Percentiles rank a stretch among this genome's conserved stretches.
Evolutionary conservation across 2,888 invertebrate genomes (phyloP).

Genomic region (Conomelus anceps): DNA sequence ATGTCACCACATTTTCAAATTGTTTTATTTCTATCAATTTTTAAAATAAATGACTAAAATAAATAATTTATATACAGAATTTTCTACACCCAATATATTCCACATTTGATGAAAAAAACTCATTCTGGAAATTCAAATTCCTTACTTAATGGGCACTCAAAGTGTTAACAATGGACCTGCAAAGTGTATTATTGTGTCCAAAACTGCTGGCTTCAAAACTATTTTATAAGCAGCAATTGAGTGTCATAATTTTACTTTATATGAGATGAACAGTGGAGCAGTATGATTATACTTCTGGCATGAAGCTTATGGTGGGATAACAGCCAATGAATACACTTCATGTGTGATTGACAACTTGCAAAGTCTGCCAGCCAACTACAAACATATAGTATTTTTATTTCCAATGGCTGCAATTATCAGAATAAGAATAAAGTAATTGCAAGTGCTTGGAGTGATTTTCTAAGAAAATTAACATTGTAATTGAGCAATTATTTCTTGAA

Average conservation of each 20-base stretch:
- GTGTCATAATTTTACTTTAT: conserved; percentile 18
- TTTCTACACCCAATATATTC: too few relatives aligned
- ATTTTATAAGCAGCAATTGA: conserved; percentile 14
- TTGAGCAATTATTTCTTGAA: conserved; percentile 37
- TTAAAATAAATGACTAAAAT: too few relatives aligned
- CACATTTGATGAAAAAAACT: too few relatives aligned
- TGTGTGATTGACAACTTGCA: conserved; percentile 31
- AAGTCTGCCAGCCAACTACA: conserved; percentile 17
- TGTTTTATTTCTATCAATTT: too few relatives aligned
- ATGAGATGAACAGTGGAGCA: not conserved
- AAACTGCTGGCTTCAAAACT: conserved; percentile 6
- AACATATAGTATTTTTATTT: conserved; percentile 34
- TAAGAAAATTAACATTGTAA: conserved; percentile 29
- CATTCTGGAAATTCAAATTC: too few relatives aligned
- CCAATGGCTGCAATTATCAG: conserved; percentile 36
- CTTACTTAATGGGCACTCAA: too few relatives aligned
- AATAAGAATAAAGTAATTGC: conserved; percentile 36
- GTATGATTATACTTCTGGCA: conserved; percentile 26
- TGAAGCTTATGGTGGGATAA: conserved; percentile 30
- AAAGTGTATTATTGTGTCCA: conserved; percentile 7
- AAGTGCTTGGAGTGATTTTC: conserved; percentile 35
- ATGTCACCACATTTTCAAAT: too few relatives aligned
- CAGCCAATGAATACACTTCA: conserved; percentile 30
- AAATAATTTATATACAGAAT: too few relatives aligned
- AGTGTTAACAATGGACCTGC: not conserved